Percentiles rank a stretch among this genome's conserved stretches.
Conservation (phyloP, 2,888 invertebrate genomes). For the Cryptosula pallasiana region DNA sequence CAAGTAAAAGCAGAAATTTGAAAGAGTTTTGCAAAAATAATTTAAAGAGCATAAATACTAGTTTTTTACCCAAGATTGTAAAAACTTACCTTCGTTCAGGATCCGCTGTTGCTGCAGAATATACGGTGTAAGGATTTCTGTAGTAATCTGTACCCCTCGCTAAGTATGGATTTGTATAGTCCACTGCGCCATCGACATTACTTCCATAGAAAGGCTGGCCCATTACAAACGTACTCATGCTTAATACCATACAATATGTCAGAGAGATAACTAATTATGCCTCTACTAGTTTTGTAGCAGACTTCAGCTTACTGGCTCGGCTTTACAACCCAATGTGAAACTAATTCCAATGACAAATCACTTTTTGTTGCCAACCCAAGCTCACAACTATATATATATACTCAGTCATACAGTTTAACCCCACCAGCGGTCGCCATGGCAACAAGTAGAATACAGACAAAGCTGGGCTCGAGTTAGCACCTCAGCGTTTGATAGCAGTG, state of each 20-base stretch:
- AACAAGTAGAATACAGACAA: not conserved
- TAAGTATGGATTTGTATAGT: slow-evolving; percentile 8
- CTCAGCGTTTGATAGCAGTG: not conserved
- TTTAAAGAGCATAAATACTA: too few relatives aligned
- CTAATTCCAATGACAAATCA: not conserved
- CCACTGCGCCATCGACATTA: slow-evolving; percentile 2
- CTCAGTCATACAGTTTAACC: not conserved
- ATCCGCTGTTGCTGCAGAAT: not conserved
- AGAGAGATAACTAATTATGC: not conserved
- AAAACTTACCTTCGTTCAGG: not conserved
- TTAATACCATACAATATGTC: not conserved
- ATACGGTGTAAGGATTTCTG: slow-evolving; percentile 20
- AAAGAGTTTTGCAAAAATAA: too few relatives aligned
- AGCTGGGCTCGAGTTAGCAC: not conserved
- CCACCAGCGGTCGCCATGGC: not conserved
- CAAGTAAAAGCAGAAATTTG: too few relatives aligned
- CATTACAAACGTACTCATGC: slow-evolving; percentile 16
- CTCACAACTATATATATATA: not conserved
- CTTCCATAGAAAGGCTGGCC: slow-evolving; percentile 20
- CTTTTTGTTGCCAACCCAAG: slow-evolving; percentile 21
- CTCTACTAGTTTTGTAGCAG: not conserved
- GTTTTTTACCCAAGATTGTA: too few relatives aligned
- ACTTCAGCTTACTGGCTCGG: not conserved
- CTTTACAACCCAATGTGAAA: not conserved
- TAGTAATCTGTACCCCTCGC: slow-evolving; percentile 16